A percentile compares a stretch with the other conserved stretches of the same genome.
Conservation (phyloP, 2,797 vertebrate species). For the Caiman crocodilus region DNA sequence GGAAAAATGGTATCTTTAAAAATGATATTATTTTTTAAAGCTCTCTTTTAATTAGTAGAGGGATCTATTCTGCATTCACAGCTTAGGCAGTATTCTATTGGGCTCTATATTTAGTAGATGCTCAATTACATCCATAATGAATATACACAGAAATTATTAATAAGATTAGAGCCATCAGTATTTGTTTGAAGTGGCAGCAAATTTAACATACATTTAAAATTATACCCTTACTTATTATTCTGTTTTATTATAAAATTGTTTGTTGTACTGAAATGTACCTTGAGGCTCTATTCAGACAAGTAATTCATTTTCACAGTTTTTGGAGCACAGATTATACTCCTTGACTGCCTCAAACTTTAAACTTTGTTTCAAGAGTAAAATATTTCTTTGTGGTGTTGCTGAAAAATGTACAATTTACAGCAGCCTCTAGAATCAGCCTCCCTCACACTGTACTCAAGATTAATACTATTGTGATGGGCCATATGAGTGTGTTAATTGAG, state of each 20-base stretch:
- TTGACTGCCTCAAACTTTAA: background rate
- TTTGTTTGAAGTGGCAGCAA: conserved; percentile 41
- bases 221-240: background rate
- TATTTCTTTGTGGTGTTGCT: background rate
- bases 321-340: background rate
- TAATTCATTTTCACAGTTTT: background rate
- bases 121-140: conserved; percentile 47
- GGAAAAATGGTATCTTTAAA: background rate
- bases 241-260: conserved; percentile 4
- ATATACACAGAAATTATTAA: conserved; percentile 10
- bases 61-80: background rate
- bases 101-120: background rate
- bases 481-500: background rate
- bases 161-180: conserved; percentile 24
- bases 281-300: background rate
- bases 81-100: background rate
- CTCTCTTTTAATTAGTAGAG: background rate
- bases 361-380: background rate
- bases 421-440: rapidly evolving
- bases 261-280: conserved; percentile 18
- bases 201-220: conserved; percentile 28
- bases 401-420: background rate
- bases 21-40: conserved; percentile 6
- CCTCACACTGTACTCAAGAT: background rate
- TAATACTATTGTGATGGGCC: background rate